Base-by-base conservation (phyloP, 2,113 vertebrate species). In the Zosterops hypoxanthus region DNA sequence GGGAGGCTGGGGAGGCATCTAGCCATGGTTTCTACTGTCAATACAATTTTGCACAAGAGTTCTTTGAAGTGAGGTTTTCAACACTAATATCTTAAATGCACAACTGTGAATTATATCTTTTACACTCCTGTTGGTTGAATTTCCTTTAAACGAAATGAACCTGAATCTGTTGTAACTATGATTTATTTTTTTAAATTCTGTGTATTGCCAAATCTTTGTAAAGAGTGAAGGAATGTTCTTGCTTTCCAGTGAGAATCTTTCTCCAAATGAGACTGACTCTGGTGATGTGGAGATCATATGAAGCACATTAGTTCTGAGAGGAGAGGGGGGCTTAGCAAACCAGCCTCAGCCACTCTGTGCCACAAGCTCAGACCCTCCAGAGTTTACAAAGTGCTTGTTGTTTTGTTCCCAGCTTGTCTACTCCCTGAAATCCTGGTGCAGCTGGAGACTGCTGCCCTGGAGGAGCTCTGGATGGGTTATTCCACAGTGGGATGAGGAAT, bases 41-140 rank as follows among this genome's bases (percentile, higher is more conserved):
- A 65, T 96, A 95, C 85, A 89, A 84, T 91, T 97, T 97, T 97
- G 94, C 96, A 97, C 94, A 95, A 93, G 88, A 95, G 86, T 95
- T 96, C 90, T 95, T 95, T 94, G 94, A 94, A 95, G 84, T 95
- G 92, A 96, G 92, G 90, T 96, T 95, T 97, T 95, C 88, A 73
- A 96, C 91, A 95, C 91, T 95, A 96, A 72, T 97, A 94, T 95
- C 97, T 94, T 92, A 96, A 96, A 96, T 95, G 91, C 94, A 95
- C 92, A 96, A 96, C 96, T 97, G 92, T 97, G 97, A 97, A 97
- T 96, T 95, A 95, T 90, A 92, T 87, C 95, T 97, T 95, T 92
- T 96, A 95, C 93, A 96, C 95, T 97, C 88, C 95, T 93, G 70
- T 94, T 95, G 95, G 88, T 95, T 95, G 90, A 96, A 95, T 95